phyloP scores from a whole-genome alignment of 2,797 vertebrate genomes.

The Staurois parvus region DNA sequence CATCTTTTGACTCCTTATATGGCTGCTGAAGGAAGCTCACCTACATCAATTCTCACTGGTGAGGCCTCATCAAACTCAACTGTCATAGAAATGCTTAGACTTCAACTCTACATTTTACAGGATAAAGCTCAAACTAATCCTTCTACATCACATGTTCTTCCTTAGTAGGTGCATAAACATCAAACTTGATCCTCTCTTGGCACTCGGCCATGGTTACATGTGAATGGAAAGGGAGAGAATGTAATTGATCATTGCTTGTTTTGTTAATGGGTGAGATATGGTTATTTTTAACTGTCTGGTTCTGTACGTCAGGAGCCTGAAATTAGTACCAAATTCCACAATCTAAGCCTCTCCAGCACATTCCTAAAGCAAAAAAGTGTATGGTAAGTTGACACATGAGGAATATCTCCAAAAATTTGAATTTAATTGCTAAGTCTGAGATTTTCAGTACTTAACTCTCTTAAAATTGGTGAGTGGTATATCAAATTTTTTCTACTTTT shows the following conservation, averaged over 20 bases:
- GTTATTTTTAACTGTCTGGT: slow-evolving; percentile 62
- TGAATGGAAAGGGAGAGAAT: slow-evolving; percentile 58
- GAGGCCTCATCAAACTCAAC: slow-evolving; percentile 28
- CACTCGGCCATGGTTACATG: slow-evolving; percentile 47
- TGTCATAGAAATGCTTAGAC: slow-evolving; percentile 20
- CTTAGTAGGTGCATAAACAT: slow-evolving; percentile 56
- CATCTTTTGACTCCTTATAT: slow-evolving; percentile 32
- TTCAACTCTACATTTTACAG: slow-evolving; percentile 25
- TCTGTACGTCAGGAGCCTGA: slow-evolving; percentile 61
- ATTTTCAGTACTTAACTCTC: slow-evolving; percentile 9
- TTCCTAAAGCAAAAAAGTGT: slow-evolving; percentile 54
- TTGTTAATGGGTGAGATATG: slow-evolving; percentile 61
- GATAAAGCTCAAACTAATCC: slow-evolving; percentile 35
- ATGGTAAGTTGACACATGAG: slow-evolving; percentile 45
- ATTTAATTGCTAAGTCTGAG: slow-evolving; percentile 29
- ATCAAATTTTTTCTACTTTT: not conserved
- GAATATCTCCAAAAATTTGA: slow-evolving; percentile 26
- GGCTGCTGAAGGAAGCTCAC: slow-evolving; percentile 2
- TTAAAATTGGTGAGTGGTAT: not conserved
- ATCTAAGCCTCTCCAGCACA: slow-evolving; percentile 54
- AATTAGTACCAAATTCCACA: slow-evolving; percentile 58
- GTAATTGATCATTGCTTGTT: slow-evolving; percentile 61
- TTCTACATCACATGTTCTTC: slow-evolving; percentile 54
- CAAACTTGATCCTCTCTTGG: slow-evolving; percentile 56
- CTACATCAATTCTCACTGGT: slow-evolving; percentile 20